A percentile compares a stretch with the other conserved stretches of the same genome.
Conservation (phyloP, 2,888 invertebrate genomes). For the Osedax fenrisi region DNA sequence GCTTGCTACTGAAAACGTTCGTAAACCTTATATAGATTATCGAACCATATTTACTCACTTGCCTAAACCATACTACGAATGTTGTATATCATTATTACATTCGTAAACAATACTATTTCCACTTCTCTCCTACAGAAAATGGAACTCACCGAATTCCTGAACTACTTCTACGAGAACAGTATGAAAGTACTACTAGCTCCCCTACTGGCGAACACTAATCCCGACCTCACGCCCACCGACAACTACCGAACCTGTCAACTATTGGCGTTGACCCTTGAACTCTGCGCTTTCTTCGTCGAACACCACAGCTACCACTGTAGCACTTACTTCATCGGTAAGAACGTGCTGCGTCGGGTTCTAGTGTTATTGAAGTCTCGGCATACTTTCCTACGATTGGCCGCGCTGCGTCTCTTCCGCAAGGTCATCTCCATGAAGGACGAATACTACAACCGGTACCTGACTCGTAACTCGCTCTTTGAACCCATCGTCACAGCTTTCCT, state of each 20-base stretch:
- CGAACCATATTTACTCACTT: no score
- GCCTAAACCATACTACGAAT: no score
- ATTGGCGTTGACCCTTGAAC: slow-evolving; percentile 80
- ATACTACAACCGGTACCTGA: slow-evolving; percentile 89
- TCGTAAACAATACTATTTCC: no score
- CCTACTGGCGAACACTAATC: slow-evolving; percentile 75
- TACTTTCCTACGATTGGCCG: slow-evolving; percentile 87
- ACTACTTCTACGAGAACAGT: slow-evolving; percentile 95
- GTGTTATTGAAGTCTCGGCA: slow-evolving; percentile 91
- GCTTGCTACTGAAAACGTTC: slow-evolving; percentile 68
- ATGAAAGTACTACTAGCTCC: slow-evolving; percentile 91
- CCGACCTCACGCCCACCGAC: slow-evolving; percentile 75
- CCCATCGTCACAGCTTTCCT: slow-evolving; percentile 91
- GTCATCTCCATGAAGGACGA: slow-evolving; percentile 94
- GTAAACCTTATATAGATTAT: no score
- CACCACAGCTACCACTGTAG: slow-evolving; percentile 98
- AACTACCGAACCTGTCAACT: slow-evolving; percentile 93
- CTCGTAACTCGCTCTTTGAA: slow-evolving; percentile 82
- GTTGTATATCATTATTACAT: no score
- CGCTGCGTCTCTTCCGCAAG: slow-evolving; percentile 88
- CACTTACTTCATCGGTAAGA: slow-evolving; percentile 89
- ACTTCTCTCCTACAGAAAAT: slow-evolving; percentile 62
- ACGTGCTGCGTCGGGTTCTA: slow-evolving; percentile 81
- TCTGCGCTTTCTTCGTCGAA: slow-evolving; percentile 93
- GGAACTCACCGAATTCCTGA: slow-evolving; percentile 92